These are phyloP conservation scores for Camponotus floridanus DNA, from an alignment of 1,140 invertebrate genomes.

Conservation along the genomic window DNA sequence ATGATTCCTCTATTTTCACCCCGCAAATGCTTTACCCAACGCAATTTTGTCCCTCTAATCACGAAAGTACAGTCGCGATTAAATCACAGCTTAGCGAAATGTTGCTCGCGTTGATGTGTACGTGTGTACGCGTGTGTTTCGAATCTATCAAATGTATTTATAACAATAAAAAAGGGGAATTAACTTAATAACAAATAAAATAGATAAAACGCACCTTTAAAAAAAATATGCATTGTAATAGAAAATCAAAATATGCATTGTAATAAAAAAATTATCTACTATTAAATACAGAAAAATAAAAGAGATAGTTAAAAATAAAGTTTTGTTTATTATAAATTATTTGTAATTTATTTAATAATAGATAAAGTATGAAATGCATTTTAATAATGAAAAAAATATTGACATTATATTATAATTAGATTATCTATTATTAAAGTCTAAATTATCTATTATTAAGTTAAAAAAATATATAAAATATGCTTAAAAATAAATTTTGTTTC, in stretches of 20 bases:
- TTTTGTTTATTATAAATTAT: neutral
- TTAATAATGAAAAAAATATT: too few species aligned
- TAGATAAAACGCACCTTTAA: neutral
- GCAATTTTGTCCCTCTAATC: slow-evolving; percentile 28
- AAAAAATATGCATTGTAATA: neutral
- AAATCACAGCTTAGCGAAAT: slow-evolving; percentile 25
- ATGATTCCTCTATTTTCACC: slow-evolving; percentile 49
- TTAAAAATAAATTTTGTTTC: too few species aligned
- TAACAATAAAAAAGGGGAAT: too few species aligned
- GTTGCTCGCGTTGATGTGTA: neutral
- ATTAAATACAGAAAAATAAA: neutral
- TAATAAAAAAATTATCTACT: neutral
- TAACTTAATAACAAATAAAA: neutral
- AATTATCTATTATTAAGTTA: too few species aligned
- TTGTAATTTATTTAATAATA: neutral
- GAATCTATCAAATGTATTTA: neutral
- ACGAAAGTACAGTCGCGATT: slow-evolving; percentile 45
- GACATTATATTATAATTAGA: too few species aligned
- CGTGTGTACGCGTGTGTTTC: neutral
- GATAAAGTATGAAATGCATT: too few species aligned
- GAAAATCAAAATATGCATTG: neutral
- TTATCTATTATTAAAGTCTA: too few species aligned
- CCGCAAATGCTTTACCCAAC: neutral
- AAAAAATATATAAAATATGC: too few species aligned
- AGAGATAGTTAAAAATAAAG: neutral